phyloP scores from a whole-genome alignment of 1,140 invertebrate species.

The Eumaeus atala region DNA sequence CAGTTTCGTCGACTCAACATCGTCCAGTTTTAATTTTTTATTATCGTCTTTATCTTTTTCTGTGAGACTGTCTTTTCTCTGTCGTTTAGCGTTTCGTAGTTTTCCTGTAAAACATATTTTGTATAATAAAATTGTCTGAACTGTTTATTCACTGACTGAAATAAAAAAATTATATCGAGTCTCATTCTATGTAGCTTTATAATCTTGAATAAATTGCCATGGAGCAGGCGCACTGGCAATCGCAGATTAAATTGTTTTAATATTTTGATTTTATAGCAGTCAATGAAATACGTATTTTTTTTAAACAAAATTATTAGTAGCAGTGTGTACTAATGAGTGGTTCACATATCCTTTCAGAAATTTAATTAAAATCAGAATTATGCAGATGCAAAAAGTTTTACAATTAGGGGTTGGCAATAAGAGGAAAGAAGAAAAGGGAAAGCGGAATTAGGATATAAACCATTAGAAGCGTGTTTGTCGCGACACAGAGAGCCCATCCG shows the following conservation, averaged over 20 bases:
- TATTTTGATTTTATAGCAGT: too few relatives aligned
- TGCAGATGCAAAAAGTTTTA: too few relatives aligned
- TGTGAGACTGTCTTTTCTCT: conserved; percentile 74
- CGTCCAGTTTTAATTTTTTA: conserved; percentile 57
- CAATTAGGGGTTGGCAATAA: not conserved
- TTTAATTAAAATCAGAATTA: too few relatives aligned
- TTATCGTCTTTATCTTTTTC: conserved; percentile 63
- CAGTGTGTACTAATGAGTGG: too few relatives aligned
- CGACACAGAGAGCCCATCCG: conserved; percentile 72
- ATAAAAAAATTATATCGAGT: not conserved
- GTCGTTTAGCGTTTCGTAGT: conserved; percentile 73
- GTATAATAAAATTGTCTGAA: not conserved
- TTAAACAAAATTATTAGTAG: too few relatives aligned
- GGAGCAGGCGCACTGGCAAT: too few relatives aligned
- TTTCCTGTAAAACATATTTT: conserved; percentile 44
- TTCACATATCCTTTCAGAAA: too few relatives aligned
- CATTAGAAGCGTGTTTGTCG: conserved; percentile 52
- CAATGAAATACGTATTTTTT: too few relatives aligned
- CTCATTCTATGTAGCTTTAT: too few relatives aligned
- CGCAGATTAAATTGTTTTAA: too few relatives aligned
- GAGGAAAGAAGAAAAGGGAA: not conserved
- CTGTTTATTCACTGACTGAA: not conserved
- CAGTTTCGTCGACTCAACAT: conserved; percentile 41
- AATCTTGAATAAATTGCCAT: too few relatives aligned
- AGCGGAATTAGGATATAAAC: conserved; percentile 9